Evolutionary conservation across 2,888 invertebrate genomes (phyloP).

Genomic region (Cremastinae sp.): DNA sequence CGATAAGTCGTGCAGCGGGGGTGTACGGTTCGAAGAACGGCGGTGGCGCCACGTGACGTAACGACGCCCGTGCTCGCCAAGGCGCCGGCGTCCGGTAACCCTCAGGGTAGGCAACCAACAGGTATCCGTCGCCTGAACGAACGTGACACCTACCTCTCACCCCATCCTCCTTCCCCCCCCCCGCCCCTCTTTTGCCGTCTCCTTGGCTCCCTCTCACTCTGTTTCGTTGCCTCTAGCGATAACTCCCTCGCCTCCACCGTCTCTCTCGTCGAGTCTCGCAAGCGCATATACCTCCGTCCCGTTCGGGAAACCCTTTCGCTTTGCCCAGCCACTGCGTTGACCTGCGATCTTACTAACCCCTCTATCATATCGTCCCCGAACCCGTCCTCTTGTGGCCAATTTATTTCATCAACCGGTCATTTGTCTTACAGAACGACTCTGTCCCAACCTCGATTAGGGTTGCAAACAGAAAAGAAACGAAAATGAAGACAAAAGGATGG

Average conservation of each 20-base stretch:
- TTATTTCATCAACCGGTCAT: constrained; percentile 51
- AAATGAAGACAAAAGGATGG: too few relatives aligned
- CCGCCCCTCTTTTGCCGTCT: constrained; percentile 21
- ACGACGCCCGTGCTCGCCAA: constrained; percentile 57
- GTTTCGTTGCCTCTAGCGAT: constrained; percentile 34
- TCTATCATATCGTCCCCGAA: constrained; percentile 33
- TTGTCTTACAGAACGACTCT: constrained; percentile 4
- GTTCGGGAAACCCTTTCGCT: constrained; percentile 60
- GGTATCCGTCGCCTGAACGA: constrained; percentile 65
- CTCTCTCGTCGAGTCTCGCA: constrained; percentile 10
- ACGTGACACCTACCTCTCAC: constrained; percentile 55
- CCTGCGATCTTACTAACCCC: constrained; percentile 53
- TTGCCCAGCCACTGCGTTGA: constrained; percentile 53
- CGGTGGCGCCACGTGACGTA: constrained; percentile 56
- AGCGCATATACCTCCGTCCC: constrained; percentile 52
- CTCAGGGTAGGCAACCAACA: constrained; percentile 66
- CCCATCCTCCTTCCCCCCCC: constrained; percentile 32
- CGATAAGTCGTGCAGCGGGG: constrained; percentile 51
- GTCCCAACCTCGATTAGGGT: background rate
- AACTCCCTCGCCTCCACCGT: constrained; percentile 55
- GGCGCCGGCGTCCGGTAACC: constrained; percentile 62
- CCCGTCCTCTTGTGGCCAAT: constrained; percentile 25
- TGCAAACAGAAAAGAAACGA: background rate
- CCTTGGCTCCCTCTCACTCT: constrained; percentile 41
- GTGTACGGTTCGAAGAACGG: constrained; percentile 43